phyloP scores from a whole-genome alignment of 2,797 vertebrate genomes.

The Anguilla anguilla region DNA sequence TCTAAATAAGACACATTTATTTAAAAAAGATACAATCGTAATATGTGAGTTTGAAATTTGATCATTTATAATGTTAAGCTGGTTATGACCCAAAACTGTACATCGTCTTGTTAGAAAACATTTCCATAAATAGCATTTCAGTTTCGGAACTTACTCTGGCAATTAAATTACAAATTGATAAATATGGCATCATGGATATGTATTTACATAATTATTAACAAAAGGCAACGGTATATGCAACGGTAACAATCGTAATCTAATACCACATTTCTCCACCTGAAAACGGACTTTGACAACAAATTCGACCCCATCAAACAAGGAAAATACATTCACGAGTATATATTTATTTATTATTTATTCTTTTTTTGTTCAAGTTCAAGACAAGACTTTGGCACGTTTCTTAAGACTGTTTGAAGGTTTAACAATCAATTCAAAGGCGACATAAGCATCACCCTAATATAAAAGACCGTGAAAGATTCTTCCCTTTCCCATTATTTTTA shows the following conservation, averaged over 20 bases:
- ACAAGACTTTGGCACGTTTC: slow-evolving; percentile 99
- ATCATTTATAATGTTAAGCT: slow-evolving; percentile 95
- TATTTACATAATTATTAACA: slow-evolving; percentile 99
- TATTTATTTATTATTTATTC: slow-evolving; percentile 80
- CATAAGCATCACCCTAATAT: slow-evolving; percentile 81
- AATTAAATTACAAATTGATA: slow-evolving; percentile 99
- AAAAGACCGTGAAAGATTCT: slow-evolving; percentile 85
- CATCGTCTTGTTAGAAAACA: slow-evolving; percentile 93
- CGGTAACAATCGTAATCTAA: slow-evolving; percentile 94
- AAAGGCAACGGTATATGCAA: slow-evolving; percentile 99
- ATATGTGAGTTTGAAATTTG: slow-evolving; percentile 77
- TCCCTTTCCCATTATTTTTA: slow-evolving; percentile 70
- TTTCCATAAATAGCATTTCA: slow-evolving; percentile 99
- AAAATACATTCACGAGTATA: slow-evolving; percentile 99
- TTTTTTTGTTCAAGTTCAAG: slow-evolving; percentile 92
- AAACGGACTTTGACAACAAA: slow-evolving; percentile 95
- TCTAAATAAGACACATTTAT: slow-evolving; percentile 82
- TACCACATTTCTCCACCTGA: slow-evolving; percentile 93
- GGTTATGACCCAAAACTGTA: slow-evolving; percentile 98
- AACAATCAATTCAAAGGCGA: slow-evolving; percentile 96
- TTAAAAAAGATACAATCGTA: slow-evolving; percentile 81
- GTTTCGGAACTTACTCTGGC: slow-evolving; percentile 95
- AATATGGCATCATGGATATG: slow-evolving; percentile 99
- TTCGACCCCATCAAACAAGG: slow-evolving; percentile 96
- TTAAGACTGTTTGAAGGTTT: slow-evolving; percentile 96